These are phyloP conservation scores for Xestia c-nigrum DNA, from an alignment of 2,888 invertebrate genomes.

Conservation along the genomic window DNA sequence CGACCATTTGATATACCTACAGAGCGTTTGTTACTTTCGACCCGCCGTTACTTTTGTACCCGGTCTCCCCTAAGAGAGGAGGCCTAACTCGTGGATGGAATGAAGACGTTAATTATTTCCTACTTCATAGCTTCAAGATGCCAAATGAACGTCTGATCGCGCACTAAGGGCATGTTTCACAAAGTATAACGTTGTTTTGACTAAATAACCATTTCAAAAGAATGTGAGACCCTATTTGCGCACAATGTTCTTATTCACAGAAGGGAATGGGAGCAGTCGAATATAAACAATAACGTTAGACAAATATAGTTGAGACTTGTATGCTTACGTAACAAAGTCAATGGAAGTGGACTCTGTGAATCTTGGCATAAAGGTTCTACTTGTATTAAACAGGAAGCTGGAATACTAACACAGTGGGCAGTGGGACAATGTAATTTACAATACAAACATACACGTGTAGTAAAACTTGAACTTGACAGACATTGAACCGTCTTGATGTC, in stretches of 20 bases:
- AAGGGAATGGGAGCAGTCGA: background rate
- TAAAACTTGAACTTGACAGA: background rate
- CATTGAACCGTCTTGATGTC: background rate
- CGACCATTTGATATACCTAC: no score
- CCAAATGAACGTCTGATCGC: background rate
- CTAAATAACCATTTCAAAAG: background rate
- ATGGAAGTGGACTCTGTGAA: background rate
- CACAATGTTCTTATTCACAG: background rate
- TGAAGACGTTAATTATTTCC: background rate
- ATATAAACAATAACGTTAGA: background rate
- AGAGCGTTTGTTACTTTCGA: no score
- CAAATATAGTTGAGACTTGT: background rate
- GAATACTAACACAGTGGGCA: conserved; percentile 4
- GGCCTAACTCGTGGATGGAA: background rate
- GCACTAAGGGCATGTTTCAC: background rate
- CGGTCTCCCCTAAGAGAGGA: no score
- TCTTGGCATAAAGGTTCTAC: background rate
- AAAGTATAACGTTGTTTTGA: background rate
- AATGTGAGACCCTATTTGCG: background rate
- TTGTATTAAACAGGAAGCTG: conserved; percentile 14
- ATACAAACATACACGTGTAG: background rate
- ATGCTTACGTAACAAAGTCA: background rate
- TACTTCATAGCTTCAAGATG: background rate
- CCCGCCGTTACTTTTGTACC: no score
- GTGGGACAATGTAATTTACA: background rate